phyloP scores from a whole-genome alignment of 1,140 invertebrate species.

The Procambarus clarkii region DNA sequence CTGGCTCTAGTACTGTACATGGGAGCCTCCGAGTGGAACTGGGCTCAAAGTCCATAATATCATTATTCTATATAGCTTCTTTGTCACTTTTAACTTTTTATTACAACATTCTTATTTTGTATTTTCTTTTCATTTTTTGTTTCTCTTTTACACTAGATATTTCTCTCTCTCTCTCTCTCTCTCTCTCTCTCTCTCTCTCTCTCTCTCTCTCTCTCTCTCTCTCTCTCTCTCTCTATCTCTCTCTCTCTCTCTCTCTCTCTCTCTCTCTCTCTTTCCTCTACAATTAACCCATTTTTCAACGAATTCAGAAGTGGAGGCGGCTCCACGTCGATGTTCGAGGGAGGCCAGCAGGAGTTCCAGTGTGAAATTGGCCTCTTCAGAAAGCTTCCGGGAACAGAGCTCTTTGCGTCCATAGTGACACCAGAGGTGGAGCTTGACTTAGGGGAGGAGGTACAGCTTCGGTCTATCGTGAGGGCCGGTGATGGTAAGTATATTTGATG shows the following conservation, averaged over 20 bases:
- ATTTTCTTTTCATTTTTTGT: too few species aligned
- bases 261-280: background rate
- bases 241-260: background rate
- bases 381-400: constrained; percentile 76
- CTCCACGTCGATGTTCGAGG: constrained; percentile 74
- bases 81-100: too few species aligned
- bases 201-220: background rate
- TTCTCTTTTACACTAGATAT: too few species aligned
- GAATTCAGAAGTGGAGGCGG: constrained; percentile 33
- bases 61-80: too few species aligned
- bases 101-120: too few species aligned
- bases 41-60: too few species aligned
- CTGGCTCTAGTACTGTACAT: too few species aligned
- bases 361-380: constrained; percentile 80
- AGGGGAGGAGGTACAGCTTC: constrained; percentile 82
- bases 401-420: constrained; percentile 79
- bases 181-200: background rate
- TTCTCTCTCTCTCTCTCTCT: background rate
- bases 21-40: too few species aligned
- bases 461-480: constrained; percentile 79
- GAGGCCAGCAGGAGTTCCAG: constrained; percentile 79
- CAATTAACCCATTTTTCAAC: background rate
- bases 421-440: constrained; percentile 79
- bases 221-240: background rate
- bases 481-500: constrained; percentile 78